These are phyloP conservation scores for Etheostoma perlongum DNA, from an alignment of 2,797 vertebrate species.

Conservation along the genomic window DNA sequence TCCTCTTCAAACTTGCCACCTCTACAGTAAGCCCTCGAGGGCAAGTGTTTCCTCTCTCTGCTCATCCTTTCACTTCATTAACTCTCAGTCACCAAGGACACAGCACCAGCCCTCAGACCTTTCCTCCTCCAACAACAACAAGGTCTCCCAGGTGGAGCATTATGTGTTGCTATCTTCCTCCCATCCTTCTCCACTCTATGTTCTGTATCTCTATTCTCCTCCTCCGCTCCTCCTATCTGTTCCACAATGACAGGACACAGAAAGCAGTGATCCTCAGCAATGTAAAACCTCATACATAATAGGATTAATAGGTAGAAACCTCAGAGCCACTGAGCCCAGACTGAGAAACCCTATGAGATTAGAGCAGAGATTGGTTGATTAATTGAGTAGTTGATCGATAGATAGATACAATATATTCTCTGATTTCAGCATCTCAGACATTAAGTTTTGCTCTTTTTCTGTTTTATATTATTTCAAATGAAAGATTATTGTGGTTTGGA, in stretches of 20 bases:
- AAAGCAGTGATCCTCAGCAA: background rate
- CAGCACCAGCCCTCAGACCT: slow-evolving; percentile 63
- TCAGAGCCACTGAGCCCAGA: background rate
- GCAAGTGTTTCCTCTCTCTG: slow-evolving; percentile 71
- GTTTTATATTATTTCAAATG: background rate
- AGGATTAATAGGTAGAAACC: background rate
- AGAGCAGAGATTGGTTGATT: background rate
- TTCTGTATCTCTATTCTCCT: slow-evolving; percentile 24
- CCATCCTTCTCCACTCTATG: slow-evolving; percentile 14
- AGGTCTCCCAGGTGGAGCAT: slow-evolving; percentile 76
- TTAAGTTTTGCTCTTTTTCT: background rate
- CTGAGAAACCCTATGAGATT: too few relatives aligned
- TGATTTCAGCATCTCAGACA: background rate
- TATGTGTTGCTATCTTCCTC: slow-evolving; percentile 71
- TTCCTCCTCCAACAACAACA: slow-evolving; percentile 78
- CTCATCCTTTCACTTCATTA: slow-evolving; percentile 81
- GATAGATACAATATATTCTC: background rate
- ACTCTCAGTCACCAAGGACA: slow-evolving; percentile 85
- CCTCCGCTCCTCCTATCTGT: slow-evolving; percentile 6
- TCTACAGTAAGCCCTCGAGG: slow-evolving; percentile 65
- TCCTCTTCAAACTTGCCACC: slow-evolving; percentile 34
- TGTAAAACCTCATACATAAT: background rate
- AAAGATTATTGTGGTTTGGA: background rate
- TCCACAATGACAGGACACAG: slow-evolving; percentile 10
- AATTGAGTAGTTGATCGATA: background rate